These are phyloP conservation scores for Catotricha subobsoleta DNA, from an alignment of 2,888 invertebrate species.

Conservation along the genomic window DNA sequence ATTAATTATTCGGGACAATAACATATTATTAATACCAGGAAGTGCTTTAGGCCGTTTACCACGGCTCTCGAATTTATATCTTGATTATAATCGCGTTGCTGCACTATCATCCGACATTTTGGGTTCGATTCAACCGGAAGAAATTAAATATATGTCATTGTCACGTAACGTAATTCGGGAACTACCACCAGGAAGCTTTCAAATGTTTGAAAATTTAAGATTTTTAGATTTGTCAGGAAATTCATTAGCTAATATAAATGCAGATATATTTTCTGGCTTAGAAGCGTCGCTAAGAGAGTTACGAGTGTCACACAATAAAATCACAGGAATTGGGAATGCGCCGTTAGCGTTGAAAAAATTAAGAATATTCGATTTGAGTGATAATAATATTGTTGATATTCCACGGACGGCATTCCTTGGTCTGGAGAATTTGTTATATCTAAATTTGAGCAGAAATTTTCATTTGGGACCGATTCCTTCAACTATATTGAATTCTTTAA, in stretches of 20 bases:
- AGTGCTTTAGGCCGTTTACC: constrained; percentile 66
- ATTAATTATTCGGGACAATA: constrained; percentile 68
- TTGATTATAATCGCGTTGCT: constrained; percentile 75
- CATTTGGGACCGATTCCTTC: constrained; percentile 45
- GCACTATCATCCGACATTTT: constrained; percentile 66
- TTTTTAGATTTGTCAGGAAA: constrained; percentile 66
- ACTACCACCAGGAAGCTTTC: constrained; percentile 62
- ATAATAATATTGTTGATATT: constrained; percentile 58
- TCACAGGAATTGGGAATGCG: constrained; percentile 45
- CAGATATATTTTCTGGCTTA: constrained; percentile 57
- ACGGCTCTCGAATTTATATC: constrained; percentile 48
- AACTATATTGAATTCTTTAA: constrained; percentile 50
- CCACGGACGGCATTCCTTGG: constrained; percentile 47
- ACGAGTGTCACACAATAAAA: constrained; percentile 54
- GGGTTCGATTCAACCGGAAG: constrained; percentile 46
- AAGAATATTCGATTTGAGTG: constrained; percentile 55
- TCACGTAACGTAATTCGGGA: constrained; percentile 75
- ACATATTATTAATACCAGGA: constrained; percentile 68
- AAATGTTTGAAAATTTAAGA: constrained; percentile 50
- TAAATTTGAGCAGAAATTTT: constrained; percentile 61
- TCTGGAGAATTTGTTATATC: constrained; percentile 44
- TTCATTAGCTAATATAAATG: constrained; percentile 48
- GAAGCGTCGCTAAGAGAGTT: constrained; percentile 54
- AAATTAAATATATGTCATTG: constrained; percentile 52
- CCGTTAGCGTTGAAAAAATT: constrained; percentile 45